Evolutionary conservation across 2,888 invertebrate species (phyloP).

Genomic region (Drepanosiphum platanoidis): DNA sequence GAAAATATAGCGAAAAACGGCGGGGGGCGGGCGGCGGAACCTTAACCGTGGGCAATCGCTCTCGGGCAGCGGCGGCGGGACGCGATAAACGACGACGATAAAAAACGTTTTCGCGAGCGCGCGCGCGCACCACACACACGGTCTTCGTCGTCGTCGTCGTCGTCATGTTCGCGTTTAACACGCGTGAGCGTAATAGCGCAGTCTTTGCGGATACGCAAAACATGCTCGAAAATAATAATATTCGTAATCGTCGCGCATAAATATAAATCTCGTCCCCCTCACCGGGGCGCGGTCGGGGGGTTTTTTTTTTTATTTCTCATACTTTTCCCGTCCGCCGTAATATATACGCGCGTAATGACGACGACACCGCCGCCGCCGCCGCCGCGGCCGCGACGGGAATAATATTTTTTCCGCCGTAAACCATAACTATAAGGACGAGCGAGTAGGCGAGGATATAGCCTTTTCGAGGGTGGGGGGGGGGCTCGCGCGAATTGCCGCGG

Average conservation of each 20-base stretch:
- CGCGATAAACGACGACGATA: not conserved
- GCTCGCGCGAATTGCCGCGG: not conserved
- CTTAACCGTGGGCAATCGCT: too few relatives aligned
- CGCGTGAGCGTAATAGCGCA: not conserved
- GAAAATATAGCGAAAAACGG: too few relatives aligned
- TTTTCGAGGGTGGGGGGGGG: not conserved
- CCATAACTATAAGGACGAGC: too few relatives aligned
- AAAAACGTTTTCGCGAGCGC: not conserved
- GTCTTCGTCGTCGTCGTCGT: not conserved
- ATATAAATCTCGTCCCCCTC: not conserved
- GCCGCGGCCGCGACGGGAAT: slow-evolving; percentile 1
- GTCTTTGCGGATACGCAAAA: not conserved
- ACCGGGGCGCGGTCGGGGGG: not conserved
- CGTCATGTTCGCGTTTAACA: not conserved
- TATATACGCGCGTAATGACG: slow-evolving; percentile 46
- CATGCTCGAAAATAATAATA: not conserved
- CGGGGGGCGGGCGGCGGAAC: too few relatives aligned
- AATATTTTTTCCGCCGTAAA: slow-evolving; percentile 25
- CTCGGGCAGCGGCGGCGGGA: too few relatives aligned
- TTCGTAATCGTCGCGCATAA: not conserved
- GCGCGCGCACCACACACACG: not conserved
- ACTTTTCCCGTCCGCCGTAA: not conserved
- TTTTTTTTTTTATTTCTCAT: not conserved
- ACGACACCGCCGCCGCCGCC: slow-evolving; percentile 26
- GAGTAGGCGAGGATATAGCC: too few relatives aligned